Conservation (phyloP, 2,797 vertebrate genomes). For the Cyclopterus lumpus region DNA sequence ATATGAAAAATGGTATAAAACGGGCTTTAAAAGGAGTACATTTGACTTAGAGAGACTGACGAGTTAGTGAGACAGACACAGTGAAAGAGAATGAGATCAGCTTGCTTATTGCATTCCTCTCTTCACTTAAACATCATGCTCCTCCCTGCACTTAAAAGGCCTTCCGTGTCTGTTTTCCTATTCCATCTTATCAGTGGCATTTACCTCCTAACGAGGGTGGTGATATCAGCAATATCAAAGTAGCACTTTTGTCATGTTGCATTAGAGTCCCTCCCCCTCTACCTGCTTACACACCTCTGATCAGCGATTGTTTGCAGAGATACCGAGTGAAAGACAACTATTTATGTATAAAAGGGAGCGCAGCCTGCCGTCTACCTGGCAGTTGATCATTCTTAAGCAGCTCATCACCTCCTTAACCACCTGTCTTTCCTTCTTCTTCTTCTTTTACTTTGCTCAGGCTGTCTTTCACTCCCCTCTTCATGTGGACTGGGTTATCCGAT, state of each 20-base stretch:
- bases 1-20: constrained; percentile 36
- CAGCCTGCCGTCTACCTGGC: constrained; percentile 58
- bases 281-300: constrained; percentile 77
- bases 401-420: constrained; percentile 58
- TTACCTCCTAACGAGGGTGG: constrained; percentile 81
- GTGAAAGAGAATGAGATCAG: constrained; percentile 69
- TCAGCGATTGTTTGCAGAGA: constrained; percentile 80
- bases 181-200: constrained; percentile 83
- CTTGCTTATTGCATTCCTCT: constrained; percentile 54
- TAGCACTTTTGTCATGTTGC: constrained; percentile 83
- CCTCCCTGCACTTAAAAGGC: constrained; percentile 77
- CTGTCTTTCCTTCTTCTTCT: constrained; percentile 20
- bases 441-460: constrained; percentile 48
- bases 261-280: constrained; percentile 75
- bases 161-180: constrained; percentile 78
- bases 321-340: constrained; percentile 78
- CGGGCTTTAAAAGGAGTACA: constrained; percentile 44
- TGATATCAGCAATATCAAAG: constrained; percentile 81
- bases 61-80: constrained; percentile 38
- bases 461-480: constrained; percentile 62
- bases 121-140: constrained; percentile 69
- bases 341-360: constrained; percentile 74
- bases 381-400: constrained; percentile 67
- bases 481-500: constrained; percentile 69
- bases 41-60: constrained; percentile 43